Evolutionary conservation across 2,797 vertebrate genomes (phyloP).

Genomic region (Jordanella pulchra): DNA sequence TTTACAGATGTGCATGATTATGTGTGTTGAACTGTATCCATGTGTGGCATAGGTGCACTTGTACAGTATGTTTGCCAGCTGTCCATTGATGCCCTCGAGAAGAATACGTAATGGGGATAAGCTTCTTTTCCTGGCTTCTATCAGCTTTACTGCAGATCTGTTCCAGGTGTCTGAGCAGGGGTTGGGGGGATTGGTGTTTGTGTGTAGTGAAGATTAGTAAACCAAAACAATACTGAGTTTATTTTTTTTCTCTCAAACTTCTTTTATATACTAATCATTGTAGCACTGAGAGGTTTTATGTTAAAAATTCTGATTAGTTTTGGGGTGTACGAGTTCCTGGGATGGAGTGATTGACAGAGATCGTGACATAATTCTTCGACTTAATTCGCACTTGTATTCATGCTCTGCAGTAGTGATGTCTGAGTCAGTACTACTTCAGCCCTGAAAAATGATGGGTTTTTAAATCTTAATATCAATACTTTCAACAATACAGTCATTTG

Average conservation of each 20-base stretch:
- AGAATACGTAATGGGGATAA: constrained; percentile 73
- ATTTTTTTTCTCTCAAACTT: background rate
- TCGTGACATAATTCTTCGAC: background rate
- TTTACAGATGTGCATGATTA: constrained; percentile 23
- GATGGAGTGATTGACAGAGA: too few species aligned
- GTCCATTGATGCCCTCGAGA: constrained; percentile 67
- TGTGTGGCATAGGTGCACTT: constrained; percentile 23
- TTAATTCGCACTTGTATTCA: background rate
- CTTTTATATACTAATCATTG: background rate
- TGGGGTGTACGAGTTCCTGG: background rate
- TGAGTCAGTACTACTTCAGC: too few species aligned
- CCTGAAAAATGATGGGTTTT: too few species aligned
- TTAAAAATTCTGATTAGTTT: background rate
- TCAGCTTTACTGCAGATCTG: constrained; percentile 60
- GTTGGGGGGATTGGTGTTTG: background rate
- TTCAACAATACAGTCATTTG: too few species aligned
- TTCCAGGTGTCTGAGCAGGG: constrained; percentile 60
- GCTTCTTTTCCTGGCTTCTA: constrained; percentile 65
- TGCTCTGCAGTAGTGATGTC: too few species aligned
- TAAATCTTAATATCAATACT: too few species aligned
- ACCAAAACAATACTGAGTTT: constrained; percentile 9
- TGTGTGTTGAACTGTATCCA: constrained; percentile 10
- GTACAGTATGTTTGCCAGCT: constrained; percentile 62
- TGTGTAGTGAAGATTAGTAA: constrained; percentile 10
- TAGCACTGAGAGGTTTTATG: background rate